phyloP scores from a whole-genome alignment of 2,113 vertebrate species.

The Antennarius striatus region DNA sequence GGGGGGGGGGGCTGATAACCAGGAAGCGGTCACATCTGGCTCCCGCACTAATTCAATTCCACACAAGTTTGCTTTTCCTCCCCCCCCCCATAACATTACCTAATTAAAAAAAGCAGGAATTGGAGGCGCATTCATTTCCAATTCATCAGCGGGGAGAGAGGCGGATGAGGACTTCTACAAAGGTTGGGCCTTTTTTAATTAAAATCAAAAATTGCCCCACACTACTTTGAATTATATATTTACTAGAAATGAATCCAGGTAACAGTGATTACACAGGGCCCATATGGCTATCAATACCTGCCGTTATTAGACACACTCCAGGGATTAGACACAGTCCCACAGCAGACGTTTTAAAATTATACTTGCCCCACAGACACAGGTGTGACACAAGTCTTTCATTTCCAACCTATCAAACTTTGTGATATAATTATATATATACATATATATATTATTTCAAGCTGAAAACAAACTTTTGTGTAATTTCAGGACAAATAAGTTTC shows the following conservation, averaged over 20 bases:
- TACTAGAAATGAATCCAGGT: conserved; percentile 70
- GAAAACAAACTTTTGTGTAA: conserved; percentile 2
- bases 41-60: conserved; percentile 73
- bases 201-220: conserved; percentile 77
- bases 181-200: conserved; percentile 77
- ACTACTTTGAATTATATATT: conserved; percentile 79
- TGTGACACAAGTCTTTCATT: conserved; percentile 58
- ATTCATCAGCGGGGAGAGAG: conserved; percentile 73
- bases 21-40: conserved; percentile 78
- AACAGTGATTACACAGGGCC: conserved; percentile 68
- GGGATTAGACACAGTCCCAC: conserved; percentile 60
- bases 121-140: conserved; percentile 69
- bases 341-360: conserved; percentile 38
- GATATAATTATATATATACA: too few species aligned
- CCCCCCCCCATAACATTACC: conserved; percentile 70
- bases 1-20: conserved; percentile 57
- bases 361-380: conserved; percentile 59
- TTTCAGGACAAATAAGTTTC: background rate
- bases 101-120: conserved; percentile 73
- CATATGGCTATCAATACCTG: conserved; percentile 70
- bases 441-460: too few species aligned
- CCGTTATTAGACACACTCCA: conserved; percentile 67
- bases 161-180: conserved; percentile 67
- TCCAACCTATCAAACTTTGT: conserved; percentile 50
- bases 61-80: conserved; percentile 73